Base-by-base conservation (phyloP, 2,888 invertebrate species). In the Drosophila nigritarsus region DNA sequence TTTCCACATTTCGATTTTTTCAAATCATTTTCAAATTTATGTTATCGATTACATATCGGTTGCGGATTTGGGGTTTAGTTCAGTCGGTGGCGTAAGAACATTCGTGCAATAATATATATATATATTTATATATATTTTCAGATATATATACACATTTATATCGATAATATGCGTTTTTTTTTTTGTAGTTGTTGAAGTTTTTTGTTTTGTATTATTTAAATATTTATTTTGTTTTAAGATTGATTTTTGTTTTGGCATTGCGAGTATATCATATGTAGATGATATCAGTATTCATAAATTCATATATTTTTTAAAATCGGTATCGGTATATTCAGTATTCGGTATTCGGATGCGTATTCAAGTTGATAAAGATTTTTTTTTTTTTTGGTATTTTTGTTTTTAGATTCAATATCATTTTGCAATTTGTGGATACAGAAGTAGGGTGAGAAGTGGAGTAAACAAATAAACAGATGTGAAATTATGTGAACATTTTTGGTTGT, bases 381-480 rank as follows among this genome's bases (percentile, higher is more conserved):
- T 62, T 74, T 70, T 74, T 70, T 40, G 40, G 40, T 69, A 54
- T 66, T 64, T 66, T 63, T 38, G 36, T 67, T 64, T 75, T 77
- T 56, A 54, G 76, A 70, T 77, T 77, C 55, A 72, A 73, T 77
- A 64, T 73, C 78, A 73, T 75, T 82, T 90, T 91, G 90, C 89
- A 88, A 82, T 90, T 91, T 75, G 88, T 86, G 90, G 83, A 82
- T 90, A 91, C 90, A 85, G 90, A 83, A 88, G 89, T 74, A 88
- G 91, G 90, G 91, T 90, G 90, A 88, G 91, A 91, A 91, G 91
- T 92, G 92, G 90, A 92, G 91, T 91, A 92, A 92, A 92, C 92
- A 92, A 91, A 91, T 88, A 92, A 92, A 91, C 91, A 91, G 88
- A 90, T 91, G 91, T 92, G 91, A 92, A 92, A 92, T 92, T 91